These are phyloP conservation scores for Pipistrellus pipistrellus DNA, from an alignment of 2,797 vertebrate species.

Conservation along the genomic window DNA sequence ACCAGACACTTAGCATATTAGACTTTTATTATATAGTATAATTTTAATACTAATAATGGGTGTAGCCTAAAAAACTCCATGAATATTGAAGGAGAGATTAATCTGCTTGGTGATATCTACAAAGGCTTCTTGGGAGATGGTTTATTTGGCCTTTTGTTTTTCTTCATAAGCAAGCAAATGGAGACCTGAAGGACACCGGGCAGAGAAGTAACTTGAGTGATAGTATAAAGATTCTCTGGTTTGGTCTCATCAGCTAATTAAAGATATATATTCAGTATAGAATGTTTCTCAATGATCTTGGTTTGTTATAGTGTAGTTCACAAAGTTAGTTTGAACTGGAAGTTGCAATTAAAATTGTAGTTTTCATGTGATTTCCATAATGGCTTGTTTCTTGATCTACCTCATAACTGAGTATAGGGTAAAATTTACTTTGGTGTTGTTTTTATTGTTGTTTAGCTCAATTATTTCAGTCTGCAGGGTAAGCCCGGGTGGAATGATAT, in stretches of 20 bases:
- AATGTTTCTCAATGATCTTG: not conserved
- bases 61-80: not conserved
- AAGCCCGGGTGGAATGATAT: not conserved
- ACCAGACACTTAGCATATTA: too few relatives aligned
- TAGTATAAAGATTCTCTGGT: not conserved
- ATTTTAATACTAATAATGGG: not conserved
- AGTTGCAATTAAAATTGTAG: not conserved
- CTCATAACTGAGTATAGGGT: not conserved
- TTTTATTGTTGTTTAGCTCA: not conserved
- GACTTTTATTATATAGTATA: too few relatives aligned
- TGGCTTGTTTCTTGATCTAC: constrained; percentile 11
- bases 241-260: not conserved
- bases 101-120: not conserved
- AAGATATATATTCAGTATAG: not conserved
- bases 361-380: not conserved
- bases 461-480: not conserved
- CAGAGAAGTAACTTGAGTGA: not conserved
- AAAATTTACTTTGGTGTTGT: not conserved
- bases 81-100: not conserved
- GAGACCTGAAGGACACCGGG: not conserved
- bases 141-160: not conserved
- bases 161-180: not conserved
- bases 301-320: not conserved
- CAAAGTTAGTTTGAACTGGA: constrained; percentile 2
- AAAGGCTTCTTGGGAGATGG: not conserved